These are phyloP conservation scores for Heliocidaris erythrogramma DNA, from an alignment of 35 echinoderm and acorn worm genomes.

Conservation along the genomic window DNA sequence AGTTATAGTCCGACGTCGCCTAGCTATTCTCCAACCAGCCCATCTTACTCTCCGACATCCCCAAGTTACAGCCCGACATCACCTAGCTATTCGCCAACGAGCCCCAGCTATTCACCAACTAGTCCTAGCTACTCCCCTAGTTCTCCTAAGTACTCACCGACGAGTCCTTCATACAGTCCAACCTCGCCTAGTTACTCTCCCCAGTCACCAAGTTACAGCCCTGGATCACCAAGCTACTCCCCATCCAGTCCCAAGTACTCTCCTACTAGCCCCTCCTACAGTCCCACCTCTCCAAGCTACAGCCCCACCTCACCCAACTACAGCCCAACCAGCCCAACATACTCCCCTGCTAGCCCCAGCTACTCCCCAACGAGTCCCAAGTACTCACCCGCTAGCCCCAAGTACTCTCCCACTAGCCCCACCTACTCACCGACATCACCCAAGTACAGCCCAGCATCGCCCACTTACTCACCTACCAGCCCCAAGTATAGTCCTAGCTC, in stretches of 20 bases:
- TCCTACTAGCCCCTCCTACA: constrained; percentile 90
- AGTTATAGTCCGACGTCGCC: constrained; percentile 85
- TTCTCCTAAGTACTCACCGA: constrained; percentile 95
- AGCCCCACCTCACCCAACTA: constrained; percentile 91
- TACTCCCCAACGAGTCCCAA: constrained; percentile 93
- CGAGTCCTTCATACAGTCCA: constrained; percentile 62
- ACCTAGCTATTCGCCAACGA: constrained; percentile 75
- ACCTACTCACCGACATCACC: constrained; percentile 83
- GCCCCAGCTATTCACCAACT: constrained; percentile 91
- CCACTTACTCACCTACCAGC: constrained; percentile 87
- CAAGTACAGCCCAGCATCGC: constrained; percentile 95
- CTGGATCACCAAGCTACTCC: constrained; percentile 90
- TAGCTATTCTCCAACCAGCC: constrained; percentile 79
- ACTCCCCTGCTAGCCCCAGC: constrained; percentile 92
- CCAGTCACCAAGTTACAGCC: constrained; percentile 90
- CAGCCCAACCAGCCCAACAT: constrained; percentile 83
- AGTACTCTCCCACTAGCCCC: constrained; percentile 86
- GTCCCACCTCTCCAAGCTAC: constrained; percentile 90
- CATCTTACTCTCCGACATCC: constrained; percentile 70
- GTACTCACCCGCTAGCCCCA: constrained; percentile 94
- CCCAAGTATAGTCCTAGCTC: constrained; percentile 85
- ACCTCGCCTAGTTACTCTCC: constrained; percentile 87
- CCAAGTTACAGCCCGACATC: constrained; percentile 78
- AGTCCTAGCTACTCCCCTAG: constrained; percentile 87
- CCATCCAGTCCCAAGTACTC: constrained; percentile 98